Conservation (phyloP, 1,140 invertebrate genomes). For the Drosophila serrata region DNA sequence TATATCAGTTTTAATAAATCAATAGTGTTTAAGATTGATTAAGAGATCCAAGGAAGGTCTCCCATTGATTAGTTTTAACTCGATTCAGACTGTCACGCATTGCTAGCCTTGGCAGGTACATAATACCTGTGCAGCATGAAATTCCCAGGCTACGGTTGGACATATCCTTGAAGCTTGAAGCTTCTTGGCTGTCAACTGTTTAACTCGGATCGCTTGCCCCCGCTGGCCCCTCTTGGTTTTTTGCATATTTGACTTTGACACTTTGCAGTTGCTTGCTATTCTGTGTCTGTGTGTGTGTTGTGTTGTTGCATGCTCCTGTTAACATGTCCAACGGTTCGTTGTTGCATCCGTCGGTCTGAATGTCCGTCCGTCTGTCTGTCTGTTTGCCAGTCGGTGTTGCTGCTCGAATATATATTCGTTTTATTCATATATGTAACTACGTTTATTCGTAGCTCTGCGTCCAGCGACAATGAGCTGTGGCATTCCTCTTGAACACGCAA, state of each 20-base stretch:
- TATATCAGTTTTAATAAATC: neutral
- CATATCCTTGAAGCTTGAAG: constrained; percentile 80
- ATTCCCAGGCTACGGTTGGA: constrained; percentile 63
- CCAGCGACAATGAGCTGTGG: constrained; percentile 64
- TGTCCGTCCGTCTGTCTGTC: no score
- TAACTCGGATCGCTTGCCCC: constrained; percentile 56
- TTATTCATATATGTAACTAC: neutral
- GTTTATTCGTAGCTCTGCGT: constrained; percentile 22
- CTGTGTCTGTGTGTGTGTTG: constrained; percentile 6
- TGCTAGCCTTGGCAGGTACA: constrained; percentile 28
- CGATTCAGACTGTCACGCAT: constrained; percentile 28
- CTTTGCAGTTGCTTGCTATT: constrained; percentile 68
- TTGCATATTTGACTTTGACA: constrained; percentile 78
- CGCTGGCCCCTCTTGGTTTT: constrained; percentile 28
- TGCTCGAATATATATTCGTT: constrained; percentile 14
- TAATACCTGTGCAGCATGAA: constrained; percentile 18
- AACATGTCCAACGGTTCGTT: constrained; percentile 56
- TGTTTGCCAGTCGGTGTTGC: constrained; percentile 16
- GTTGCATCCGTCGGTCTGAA: constrained; percentile 37
- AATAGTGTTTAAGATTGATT: neutral
- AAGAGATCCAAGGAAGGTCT: constrained; percentile 2
- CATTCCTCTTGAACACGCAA: constrained; percentile 78
- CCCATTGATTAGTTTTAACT: constrained; percentile 11
- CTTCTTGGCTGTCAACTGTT: constrained; percentile 81
- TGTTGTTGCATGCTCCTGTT: constrained; percentile 58